phyloP scores from a whole-genome alignment of 2,113 vertebrate genomes.

The Chlorodrepanis virens region DNA sequence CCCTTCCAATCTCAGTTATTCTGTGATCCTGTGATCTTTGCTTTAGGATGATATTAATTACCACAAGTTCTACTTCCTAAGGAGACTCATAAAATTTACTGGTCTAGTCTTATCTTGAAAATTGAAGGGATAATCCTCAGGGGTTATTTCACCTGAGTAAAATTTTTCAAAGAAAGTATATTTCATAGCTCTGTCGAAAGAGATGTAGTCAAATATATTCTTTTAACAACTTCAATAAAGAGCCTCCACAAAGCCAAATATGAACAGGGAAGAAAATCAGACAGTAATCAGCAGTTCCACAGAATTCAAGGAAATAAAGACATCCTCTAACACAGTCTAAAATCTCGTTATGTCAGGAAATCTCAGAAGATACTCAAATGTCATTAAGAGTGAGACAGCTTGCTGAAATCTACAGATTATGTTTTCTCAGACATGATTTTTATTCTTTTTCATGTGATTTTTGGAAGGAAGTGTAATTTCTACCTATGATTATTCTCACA shows the following conservation, averaged over 20 bases:
- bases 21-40: background rate
- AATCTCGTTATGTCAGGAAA: background rate
- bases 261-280: background rate
- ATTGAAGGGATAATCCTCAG: background rate
- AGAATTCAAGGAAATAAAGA: constrained; percentile 16
- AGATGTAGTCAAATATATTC: background rate
- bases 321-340: background rate
- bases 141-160: background rate
- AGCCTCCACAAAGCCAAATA: background rate
- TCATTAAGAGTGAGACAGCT: background rate
- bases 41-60: background rate
- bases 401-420: background rate
- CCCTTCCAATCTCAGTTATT: background rate
- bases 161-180: background rate
- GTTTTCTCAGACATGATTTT: background rate
- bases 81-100: background rate
- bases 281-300: background rate
- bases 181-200: background rate
- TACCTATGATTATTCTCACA: background rate
- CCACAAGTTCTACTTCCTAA: background rate
- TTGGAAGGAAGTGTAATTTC: constrained; percentile 13
- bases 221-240: background rate
- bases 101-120: background rate
- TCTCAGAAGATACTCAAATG: background rate
- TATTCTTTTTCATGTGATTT: background rate